Conservation (phyloP, 2,888 invertebrate genomes). For the Eustalomyia histrio region DNA sequence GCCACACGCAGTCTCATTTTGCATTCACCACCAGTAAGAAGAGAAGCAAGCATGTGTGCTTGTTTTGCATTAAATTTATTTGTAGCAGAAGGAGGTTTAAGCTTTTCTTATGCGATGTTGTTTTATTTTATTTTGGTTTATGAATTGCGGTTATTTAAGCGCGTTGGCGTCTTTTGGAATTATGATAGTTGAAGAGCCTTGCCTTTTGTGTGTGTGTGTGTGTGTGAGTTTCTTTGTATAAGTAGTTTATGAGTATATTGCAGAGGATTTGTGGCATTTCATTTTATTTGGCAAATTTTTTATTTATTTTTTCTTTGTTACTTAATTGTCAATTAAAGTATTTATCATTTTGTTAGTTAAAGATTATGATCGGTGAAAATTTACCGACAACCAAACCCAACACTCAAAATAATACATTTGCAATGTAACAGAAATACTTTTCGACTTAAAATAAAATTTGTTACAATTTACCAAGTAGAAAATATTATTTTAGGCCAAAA, state of each 20-base stretch:
- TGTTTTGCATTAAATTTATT: slow-evolving; percentile 27
- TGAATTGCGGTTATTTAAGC: slow-evolving; percentile 23
- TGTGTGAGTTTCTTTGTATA: no score
- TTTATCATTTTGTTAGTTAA: slow-evolving; percentile 35
- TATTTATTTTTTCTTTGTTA: slow-evolving; percentile 25
- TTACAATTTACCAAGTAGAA: no score
- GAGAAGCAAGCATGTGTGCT: neutral
- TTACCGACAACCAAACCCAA: neutral
- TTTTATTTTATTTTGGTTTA: no score
- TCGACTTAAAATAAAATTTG: no score
- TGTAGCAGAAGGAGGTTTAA: slow-evolving; percentile 17
- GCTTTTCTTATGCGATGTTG: slow-evolving; percentile 1
- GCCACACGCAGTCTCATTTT: slow-evolving; percentile 52
- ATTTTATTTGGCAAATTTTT: slow-evolving; percentile 24
- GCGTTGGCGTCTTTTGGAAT: slow-evolving; percentile 50
- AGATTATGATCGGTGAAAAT: slow-evolving; percentile 44
- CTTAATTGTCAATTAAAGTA: slow-evolving; percentile 53
- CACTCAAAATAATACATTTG: neutral
- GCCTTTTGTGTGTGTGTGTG: slow-evolving; percentile 20
- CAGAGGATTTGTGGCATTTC: slow-evolving; percentile 9
- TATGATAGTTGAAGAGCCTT: slow-evolving; percentile 20
- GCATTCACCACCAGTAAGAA: slow-evolving; percentile 29
- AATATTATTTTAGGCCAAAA: no score
- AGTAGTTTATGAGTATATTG: neutral
- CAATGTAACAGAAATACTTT: no score